These are phyloP conservation scores for Riparia riparia DNA, from an alignment of 2,113 vertebrate species.

Conservation along the genomic window DNA sequence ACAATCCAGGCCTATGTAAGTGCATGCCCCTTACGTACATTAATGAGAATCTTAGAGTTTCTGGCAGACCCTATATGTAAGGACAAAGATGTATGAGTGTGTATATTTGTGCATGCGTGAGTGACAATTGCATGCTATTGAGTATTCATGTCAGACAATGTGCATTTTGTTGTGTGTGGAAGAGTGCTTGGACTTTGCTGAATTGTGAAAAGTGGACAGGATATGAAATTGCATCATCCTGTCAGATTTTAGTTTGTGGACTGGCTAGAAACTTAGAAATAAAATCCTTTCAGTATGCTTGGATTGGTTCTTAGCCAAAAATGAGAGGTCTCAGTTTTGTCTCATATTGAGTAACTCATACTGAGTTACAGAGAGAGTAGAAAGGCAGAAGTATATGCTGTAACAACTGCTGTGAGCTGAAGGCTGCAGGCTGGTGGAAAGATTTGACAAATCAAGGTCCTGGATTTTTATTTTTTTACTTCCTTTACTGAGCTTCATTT, in stretches of 20 bases:
- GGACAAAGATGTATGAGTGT: fast-evolving
- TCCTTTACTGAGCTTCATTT: neutral
- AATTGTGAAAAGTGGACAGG: neutral
- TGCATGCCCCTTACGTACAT: fast-evolving
- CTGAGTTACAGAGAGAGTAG: neutral
- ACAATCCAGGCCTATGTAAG: neutral
- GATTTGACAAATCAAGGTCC: neutral
- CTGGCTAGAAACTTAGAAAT: neutral
- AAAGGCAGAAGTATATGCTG: neutral
- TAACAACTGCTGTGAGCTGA: neutral
- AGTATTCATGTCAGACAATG: fast-evolving
- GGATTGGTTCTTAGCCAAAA: neutral
- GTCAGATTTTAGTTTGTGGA: neutral
- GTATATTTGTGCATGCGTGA: neutral
- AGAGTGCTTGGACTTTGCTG: neutral
- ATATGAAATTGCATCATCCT: neutral
- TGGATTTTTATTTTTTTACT: neutral
- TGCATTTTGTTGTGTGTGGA: neutral
- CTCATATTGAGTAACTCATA: neutral
- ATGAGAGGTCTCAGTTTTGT: neutral
- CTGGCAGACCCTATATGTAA: neutral
- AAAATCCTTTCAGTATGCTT: neutral
- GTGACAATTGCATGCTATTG: neutral
- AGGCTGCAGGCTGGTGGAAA: neutral
- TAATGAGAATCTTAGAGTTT: fast-evolving